phyloP scores from a whole-genome alignment of 2,888 invertebrate species.

The Tetrapedia diversipes region DNA sequence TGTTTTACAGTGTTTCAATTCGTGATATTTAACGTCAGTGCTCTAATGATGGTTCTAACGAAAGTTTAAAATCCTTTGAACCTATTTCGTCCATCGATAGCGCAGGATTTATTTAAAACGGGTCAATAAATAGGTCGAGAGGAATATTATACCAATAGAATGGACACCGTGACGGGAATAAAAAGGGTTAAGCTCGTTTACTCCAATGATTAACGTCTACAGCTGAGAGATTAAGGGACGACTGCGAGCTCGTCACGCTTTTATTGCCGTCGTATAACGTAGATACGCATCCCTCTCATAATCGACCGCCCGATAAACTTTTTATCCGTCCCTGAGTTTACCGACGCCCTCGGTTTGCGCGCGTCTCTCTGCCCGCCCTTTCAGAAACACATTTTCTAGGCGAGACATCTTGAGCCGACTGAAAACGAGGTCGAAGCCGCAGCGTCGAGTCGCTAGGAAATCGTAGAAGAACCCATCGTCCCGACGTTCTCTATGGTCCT shows the following conservation, averaged over 20 bases:
- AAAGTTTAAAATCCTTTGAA: no score
- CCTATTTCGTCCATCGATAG: no score
- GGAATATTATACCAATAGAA: no score
- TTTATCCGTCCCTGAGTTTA: background rate
- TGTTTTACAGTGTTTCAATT: no score
- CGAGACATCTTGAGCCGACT: background rate
- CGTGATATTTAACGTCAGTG: no score
- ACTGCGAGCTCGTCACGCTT: background rate
- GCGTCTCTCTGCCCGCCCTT: background rate
- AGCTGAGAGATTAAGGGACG: no score
- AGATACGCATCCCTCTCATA: background rate
- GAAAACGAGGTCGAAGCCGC: background rate
- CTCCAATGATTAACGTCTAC: no score
- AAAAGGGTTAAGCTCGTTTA: no score
- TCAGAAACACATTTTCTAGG: background rate
- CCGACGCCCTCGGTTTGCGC: background rate
- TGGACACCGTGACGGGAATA: no score
- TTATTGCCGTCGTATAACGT: background rate
- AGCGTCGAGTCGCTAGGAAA: background rate
- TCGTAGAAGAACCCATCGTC: background rate
- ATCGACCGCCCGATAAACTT: background rate
- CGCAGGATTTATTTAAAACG: no score
- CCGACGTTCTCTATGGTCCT: background rate
- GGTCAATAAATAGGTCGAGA: no score
- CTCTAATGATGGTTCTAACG: no score